Percentiles rank a stretch among this genome's conserved stretches.
Conservation (phyloP, 2,888 invertebrate species). For the Microctonus aethiopoides region DNA sequence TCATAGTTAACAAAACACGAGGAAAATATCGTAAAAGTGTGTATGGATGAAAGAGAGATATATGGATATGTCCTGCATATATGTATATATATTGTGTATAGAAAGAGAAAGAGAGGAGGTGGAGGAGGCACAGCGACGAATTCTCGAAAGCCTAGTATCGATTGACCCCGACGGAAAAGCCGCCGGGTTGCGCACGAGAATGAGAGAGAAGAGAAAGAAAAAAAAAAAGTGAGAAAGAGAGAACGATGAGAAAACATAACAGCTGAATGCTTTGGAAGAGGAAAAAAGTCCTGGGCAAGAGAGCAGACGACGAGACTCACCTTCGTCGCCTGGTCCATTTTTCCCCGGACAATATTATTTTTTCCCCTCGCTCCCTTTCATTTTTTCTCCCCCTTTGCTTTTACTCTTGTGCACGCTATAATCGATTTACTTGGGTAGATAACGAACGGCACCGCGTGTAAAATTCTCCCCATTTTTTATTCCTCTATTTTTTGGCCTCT, state of each 20-base stretch:
- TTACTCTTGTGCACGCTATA: neutral
- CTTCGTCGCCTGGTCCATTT: slow-evolving; percentile 10
- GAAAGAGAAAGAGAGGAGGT: slow-evolving; percentile 17
- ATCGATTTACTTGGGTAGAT: slow-evolving; percentile 27
- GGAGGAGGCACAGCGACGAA: slow-evolving; percentile 25
- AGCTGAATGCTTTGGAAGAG: slow-evolving; percentile 19
- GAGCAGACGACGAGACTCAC: slow-evolving; percentile 12
- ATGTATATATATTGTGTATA: neutral
- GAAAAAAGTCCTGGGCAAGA: slow-evolving; percentile 10
- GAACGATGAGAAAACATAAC: slow-evolving; percentile 25
- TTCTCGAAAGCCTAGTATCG: slow-evolving; percentile 46
- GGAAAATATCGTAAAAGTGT: neutral
- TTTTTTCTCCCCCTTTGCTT: neutral
- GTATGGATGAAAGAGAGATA: slow-evolving; percentile 6
- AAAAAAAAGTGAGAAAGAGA: slow-evolving; percentile 7
- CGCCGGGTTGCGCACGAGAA: slow-evolving; percentile 32
- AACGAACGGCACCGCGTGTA: slow-evolving; percentile 21
- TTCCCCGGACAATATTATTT: slow-evolving; percentile 11
- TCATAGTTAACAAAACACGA: neutral
- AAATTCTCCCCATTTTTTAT: neutral
- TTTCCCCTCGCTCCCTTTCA: neutral
- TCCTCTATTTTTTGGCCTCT: neutral
- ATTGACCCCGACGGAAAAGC: slow-evolving; percentile 47
- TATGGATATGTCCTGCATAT: too few relatives aligned
- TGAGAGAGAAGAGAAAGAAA: slow-evolving; percentile 17